A percentile compares a stretch with the other conserved stretches of the same genome.
phyloP scores from a whole-genome alignment of 2,888 invertebrate species.

The Tethea ocularis region DNA sequence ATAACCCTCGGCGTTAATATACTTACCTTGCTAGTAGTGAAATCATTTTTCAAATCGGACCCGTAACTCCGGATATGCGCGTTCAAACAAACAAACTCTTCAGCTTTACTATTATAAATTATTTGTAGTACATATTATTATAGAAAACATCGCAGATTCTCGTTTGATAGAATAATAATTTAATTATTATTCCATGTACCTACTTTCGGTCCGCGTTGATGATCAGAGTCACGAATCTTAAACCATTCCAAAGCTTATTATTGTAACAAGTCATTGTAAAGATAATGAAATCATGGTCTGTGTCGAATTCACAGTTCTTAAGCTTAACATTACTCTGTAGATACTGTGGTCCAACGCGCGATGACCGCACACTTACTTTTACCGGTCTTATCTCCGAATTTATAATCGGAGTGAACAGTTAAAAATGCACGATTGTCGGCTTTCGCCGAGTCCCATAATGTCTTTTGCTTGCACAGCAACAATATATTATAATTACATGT shows the following conservation, averaged over 20 bases:
- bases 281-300: constrained; percentile 34
- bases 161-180: neutral
- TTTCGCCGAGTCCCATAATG: constrained; percentile 50
- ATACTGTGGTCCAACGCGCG: constrained; percentile 11
- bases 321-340: constrained; percentile 15
- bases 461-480: constrained; percentile 22
- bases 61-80: no score
- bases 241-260: constrained; percentile 34
- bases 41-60: no score
- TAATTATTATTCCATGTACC: constrained; percentile 13
- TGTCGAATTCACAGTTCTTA: constrained; percentile 28
- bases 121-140: no score
- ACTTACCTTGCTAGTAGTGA: no score
- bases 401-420: constrained; percentile 51
- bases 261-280: constrained; percentile 12
- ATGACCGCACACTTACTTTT: constrained; percentile 38
- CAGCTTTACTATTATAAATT: no score
- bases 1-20: no score
- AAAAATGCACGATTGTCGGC: constrained; percentile 33
- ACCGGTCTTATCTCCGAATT: constrained; percentile 52
- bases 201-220: constrained; percentile 28
- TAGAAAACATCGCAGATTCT: neutral
- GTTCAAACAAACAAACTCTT: no score
- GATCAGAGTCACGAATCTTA: constrained; percentile 33
- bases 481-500: constrained; percentile 11